phyloP scores from a whole-genome alignment of 2,888 invertebrate species.

The Oscheius sp. region DNA sequence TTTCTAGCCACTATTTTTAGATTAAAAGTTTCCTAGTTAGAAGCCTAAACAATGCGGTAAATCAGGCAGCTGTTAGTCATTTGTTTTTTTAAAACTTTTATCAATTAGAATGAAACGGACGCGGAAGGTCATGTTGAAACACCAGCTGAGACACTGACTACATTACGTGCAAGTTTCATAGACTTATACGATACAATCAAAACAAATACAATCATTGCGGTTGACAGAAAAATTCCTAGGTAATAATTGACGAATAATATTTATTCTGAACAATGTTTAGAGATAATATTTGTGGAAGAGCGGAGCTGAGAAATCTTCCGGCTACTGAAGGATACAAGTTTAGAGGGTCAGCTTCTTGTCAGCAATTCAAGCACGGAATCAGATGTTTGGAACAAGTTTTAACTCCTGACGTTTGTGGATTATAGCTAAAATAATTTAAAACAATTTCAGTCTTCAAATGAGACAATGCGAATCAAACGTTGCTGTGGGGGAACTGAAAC shows the following conservation, averaged over 20 bases:
- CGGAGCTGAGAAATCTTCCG: background rate
- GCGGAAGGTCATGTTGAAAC: background rate
- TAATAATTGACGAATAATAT: background rate
- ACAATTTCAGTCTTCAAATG: background rate
- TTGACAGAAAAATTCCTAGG: background rate
- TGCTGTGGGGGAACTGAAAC: background rate
- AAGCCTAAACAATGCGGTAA: background rate
- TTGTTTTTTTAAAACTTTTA: background rate
- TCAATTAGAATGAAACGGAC: too few species aligned
- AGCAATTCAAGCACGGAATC: background rate
- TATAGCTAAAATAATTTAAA: background rate
- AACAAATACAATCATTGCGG: background rate
- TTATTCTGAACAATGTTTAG: background rate
- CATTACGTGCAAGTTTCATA: background rate
- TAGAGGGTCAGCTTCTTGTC: background rate
- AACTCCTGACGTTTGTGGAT: background rate
- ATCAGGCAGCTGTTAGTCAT: background rate
- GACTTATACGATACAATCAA: background rate
- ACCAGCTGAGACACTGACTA: background rate
- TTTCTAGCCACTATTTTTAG: background rate
- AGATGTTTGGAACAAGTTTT: background rate
- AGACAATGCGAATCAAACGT: background rate
- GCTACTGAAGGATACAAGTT: background rate
- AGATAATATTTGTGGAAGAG: background rate
- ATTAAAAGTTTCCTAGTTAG: background rate